A percentile compares a stretch with the other conserved stretches of the same genome.
Evolutionary conservation across 2,113 vertebrate genomes (phyloP).

Genomic region (Pica pica): DNA sequence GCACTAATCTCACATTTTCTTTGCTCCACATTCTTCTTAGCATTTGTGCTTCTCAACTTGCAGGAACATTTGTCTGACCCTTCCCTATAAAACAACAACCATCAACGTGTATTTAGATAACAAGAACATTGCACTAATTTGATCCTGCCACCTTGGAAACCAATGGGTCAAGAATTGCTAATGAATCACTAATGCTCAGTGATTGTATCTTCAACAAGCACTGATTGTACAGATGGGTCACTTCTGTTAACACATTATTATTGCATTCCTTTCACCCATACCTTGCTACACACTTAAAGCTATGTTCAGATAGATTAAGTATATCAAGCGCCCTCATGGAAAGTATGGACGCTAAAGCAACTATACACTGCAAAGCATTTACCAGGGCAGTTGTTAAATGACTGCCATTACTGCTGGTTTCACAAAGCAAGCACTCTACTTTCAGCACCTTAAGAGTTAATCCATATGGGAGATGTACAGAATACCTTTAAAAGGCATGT

Average conservation of each 20-base stretch:
- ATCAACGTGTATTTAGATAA: not conserved
- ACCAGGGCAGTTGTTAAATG: not conserved
- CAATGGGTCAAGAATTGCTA: not conserved
- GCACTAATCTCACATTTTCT: not conserved
- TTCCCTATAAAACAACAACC: not conserved
- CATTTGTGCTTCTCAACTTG: not conserved
- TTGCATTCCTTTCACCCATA: not conserved
- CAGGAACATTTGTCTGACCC: not conserved
- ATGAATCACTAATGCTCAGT: not conserved
- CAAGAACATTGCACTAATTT: not conserved
- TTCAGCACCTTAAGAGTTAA: not conserved
- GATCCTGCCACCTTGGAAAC: not conserved
- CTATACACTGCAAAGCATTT: not conserved
- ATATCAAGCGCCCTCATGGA: not conserved
- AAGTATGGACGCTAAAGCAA: not conserved
- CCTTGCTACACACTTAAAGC: not conserved
- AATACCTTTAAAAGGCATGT: not conserved
- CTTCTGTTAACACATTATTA: not conserved
- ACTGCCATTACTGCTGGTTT: not conserved
- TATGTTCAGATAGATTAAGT: not conserved
- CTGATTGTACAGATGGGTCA: not conserved
- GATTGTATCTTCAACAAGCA: not conserved
- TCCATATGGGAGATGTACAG: not conserved
- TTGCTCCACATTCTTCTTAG: not conserved
- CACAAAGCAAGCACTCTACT: not conserved